Conservation (phyloP, 2,888 invertebrate species). For the Platycheirus albimanus region DNA sequence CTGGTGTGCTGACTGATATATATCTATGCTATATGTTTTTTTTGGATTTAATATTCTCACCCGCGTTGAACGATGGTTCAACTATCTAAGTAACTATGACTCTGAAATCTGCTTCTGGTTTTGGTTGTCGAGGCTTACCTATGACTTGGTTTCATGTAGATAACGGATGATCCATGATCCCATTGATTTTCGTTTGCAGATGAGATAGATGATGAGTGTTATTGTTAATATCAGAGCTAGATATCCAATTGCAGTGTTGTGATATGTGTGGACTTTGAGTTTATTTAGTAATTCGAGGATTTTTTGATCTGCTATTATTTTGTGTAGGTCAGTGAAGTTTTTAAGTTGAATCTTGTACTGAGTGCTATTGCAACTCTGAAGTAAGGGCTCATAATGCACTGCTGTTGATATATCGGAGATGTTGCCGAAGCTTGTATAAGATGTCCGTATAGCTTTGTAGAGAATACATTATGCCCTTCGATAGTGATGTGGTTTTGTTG, state of each 20-base stretch:
- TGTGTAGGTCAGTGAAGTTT: slow-evolving; percentile 17
- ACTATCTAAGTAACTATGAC: neutral
- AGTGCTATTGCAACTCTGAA: neutral
- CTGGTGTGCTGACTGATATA: neutral
- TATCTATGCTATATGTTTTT: no score
- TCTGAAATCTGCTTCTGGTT: neutral
- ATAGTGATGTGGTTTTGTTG: no score
- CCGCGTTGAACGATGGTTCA: neutral
- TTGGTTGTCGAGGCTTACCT: neutral
- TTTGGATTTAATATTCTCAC: neutral
- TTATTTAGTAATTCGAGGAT: slow-evolving; percentile 18
- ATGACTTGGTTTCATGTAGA: neutral
- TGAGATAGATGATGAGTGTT: neutral
- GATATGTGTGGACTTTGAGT: slow-evolving; percentile 4
- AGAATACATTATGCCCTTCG: no score
- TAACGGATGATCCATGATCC: neutral
- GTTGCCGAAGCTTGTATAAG: neutral
- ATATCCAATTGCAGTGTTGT: slow-evolving; percentile 3
- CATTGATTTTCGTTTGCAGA: slow-evolving; percentile 1
- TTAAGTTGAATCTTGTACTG: slow-evolving; percentile 4
- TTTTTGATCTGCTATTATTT: slow-evolving; percentile 3
- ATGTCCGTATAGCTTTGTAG: no score
- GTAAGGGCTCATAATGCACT: slow-evolving; percentile 10
- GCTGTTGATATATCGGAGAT: slow-evolving; percentile 14
- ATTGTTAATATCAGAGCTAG: neutral